Evolutionary conservation across 2,797 vertebrate genomes (phyloP).

Genomic region (Anniella stebbinsi): DNA sequence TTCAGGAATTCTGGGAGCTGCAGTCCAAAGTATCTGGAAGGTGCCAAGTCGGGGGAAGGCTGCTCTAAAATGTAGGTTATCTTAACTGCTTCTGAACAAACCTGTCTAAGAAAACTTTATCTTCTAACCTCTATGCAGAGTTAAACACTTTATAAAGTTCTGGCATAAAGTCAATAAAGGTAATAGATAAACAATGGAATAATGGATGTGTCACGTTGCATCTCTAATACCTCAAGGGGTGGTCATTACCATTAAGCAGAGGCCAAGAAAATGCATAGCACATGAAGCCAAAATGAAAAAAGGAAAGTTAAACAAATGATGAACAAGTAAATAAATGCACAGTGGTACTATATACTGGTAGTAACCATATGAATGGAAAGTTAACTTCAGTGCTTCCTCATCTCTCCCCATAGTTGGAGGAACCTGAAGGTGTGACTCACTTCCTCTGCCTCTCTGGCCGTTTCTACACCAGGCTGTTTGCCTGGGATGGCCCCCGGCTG

Average conservation of each 20-base stretch:
- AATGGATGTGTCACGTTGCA: neutral
- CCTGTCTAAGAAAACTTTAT: too few relatives aligned
- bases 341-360: neutral
- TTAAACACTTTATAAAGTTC: neutral
- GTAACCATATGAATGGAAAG: neutral
- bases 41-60: too few relatives aligned
- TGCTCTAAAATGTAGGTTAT: neutral
- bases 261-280: neutral
- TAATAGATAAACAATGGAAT: neutral
- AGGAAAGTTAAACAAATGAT: neutral
- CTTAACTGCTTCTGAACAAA: too few relatives aligned
- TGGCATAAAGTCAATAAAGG: neutral
- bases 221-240: neutral
- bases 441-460: neutral
- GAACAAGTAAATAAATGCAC: neutral
- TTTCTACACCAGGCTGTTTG: too few relatives aligned
- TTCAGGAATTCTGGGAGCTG: too few relatives aligned
- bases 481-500: too few relatives aligned
- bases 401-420: conserved; percentile 15
- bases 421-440: conserved; percentile 43
- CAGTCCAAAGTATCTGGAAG: too few relatives aligned
- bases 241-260: neutral
- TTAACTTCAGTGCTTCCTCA: neutral
- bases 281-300: neutral
- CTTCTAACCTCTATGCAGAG: too few relatives aligned